Evolutionary conservation across 1,140 invertebrate genomes (phyloP).

Genomic region (Pseudomyrmex concolor): DNA sequence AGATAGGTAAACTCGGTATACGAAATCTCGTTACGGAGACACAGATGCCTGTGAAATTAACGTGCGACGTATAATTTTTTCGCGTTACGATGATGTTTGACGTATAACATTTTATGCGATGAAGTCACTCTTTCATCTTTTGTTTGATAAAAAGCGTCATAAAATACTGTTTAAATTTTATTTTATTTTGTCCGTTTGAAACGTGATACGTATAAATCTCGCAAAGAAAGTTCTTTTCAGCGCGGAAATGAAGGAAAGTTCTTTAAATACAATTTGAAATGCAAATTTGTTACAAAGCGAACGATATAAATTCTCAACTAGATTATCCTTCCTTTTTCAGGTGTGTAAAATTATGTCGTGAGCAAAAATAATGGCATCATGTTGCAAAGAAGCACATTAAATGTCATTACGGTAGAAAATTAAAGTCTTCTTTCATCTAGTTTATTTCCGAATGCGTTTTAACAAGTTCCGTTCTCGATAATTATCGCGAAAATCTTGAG

Average conservation of each 20-base stretch:
- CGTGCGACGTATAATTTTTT: background rate
- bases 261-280: conserved; percentile 54
- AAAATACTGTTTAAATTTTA: background rate
- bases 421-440: no score
- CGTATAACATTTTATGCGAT: no score
- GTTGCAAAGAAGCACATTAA: no score
- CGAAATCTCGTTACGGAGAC: background rate
- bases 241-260: background rate
- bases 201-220: conserved; percentile 21
- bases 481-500: background rate
- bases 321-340: conserved; percentile 15
- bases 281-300: conserved; percentile 29
- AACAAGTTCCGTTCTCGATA: background rate
- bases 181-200: background rate
- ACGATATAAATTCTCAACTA: conserved; percentile 2
- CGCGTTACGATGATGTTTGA: no score
- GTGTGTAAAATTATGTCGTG: conserved; percentile 10
- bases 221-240: conserved; percentile 15
- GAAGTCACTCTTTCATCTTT: background rate
- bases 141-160: conserved; percentile 7
- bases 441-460: no score
- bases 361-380: no score
- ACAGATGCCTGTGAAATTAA: conserved; percentile 14
- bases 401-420: no score
- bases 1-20: background rate